Evolutionary conservation across 2,888 invertebrate genomes (phyloP).

Genomic region (Spialia ferax): DNA sequence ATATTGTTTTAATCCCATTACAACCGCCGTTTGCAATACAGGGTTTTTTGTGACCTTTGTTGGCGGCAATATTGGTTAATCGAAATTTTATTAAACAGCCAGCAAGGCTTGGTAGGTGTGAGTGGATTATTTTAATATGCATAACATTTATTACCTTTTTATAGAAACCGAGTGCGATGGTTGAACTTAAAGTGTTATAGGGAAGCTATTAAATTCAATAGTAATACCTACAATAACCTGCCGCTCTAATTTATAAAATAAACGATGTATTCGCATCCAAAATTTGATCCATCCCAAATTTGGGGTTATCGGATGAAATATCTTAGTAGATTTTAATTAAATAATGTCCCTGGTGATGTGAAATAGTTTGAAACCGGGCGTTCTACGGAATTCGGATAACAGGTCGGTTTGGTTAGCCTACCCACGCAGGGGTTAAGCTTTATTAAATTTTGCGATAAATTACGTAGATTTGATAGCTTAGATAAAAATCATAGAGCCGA

Average conservation of each 20-base stretch:
- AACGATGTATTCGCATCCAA: neutral
- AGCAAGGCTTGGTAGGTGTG: neutral
- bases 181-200: too few relatives aligned
- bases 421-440: neutral
- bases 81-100: slow-evolving; percentile 22
- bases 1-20: slow-evolving; percentile 25
- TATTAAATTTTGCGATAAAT: neutral
- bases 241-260: neutral
- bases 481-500: neutral
- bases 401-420: neutral
- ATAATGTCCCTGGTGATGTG: neutral
- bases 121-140: slow-evolving; percentile 11
- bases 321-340: slow-evolving; percentile 8
- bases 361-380: neutral
- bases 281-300: neutral
- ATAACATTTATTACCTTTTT: neutral
- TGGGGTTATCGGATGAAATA: neutral
- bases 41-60: slow-evolving; percentile 9
- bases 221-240: neutral
- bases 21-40: slow-evolving; percentile 17
- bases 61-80: slow-evolving; percentile 26
- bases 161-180: too few relatives aligned
- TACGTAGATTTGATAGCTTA: neutral
- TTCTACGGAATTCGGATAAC: neutral
- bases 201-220: neutral